Conservation (phyloP, 2,113 vertebrate species). For the Excalfactoria chinensis region DNA sequence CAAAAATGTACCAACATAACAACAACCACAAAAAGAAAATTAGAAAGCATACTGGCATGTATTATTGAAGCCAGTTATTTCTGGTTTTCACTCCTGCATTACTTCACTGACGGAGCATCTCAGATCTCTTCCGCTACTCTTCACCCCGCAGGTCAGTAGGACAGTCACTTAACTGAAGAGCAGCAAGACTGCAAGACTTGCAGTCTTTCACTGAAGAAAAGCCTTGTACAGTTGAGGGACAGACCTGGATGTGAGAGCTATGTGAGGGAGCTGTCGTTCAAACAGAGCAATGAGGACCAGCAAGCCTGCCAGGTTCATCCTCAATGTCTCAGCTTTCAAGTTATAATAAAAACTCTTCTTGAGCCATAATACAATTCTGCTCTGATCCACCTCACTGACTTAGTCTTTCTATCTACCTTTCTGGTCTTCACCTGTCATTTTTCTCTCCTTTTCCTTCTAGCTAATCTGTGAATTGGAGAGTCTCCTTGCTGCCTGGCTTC, state of each 20-base stretch:
- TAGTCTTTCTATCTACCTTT: background rate
- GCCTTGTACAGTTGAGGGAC: background rate
- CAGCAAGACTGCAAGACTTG: background rate
- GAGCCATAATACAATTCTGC: background rate
- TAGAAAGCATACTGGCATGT: background rate
- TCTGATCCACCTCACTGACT: background rate
- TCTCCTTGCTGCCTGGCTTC: background rate
- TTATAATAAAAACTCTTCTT: background rate
- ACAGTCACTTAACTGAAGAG: background rate
- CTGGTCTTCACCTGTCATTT: background rate
- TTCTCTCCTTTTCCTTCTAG: background rate
- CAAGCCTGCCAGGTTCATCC: accelerated
- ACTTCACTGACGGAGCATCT: background rate
- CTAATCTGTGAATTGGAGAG: background rate
- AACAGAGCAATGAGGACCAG: background rate
- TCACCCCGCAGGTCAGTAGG: background rate
- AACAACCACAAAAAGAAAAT: background rate
- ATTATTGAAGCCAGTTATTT: background rate
- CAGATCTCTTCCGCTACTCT: background rate
- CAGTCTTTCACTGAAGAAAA: background rate
- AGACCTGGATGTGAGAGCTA: background rate
- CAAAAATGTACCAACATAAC: background rate
- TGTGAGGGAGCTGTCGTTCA: background rate
- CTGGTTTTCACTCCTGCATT: background rate
- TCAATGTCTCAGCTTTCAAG: background rate